phyloP scores from a whole-genome alignment of 2,113 vertebrate species.

The Macquaria ambigua region DNA sequence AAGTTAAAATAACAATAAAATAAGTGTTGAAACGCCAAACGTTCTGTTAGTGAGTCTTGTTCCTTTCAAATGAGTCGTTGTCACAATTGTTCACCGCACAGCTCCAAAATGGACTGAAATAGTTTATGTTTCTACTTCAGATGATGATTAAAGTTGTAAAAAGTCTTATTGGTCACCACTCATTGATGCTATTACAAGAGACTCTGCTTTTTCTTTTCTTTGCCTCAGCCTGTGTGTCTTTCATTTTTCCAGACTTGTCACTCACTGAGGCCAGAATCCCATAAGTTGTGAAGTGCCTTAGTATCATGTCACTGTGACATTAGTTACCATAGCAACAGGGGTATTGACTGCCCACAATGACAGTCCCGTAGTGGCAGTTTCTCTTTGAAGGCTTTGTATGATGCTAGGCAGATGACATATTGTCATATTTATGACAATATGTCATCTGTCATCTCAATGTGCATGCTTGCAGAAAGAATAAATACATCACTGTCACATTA shows the following conservation, averaged over 20 bases:
- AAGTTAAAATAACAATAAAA: neutral
- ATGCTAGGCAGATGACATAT: neutral
- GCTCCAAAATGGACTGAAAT: neutral
- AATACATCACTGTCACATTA: neutral
- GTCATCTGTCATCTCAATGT: neutral
- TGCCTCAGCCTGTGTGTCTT: neutral
- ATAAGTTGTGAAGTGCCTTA: neutral
- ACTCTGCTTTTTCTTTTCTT: neutral
- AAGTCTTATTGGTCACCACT: neutral
- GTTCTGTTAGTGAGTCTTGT: neutral
- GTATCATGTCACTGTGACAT: conserved; percentile 66
- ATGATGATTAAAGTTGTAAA: neutral
- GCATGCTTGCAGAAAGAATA: neutral
- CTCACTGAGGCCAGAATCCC: conserved; percentile 16
- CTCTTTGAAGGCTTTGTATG: neutral
- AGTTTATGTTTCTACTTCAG: neutral
- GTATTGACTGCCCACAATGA: conserved; percentile 1
- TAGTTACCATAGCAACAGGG: conserved; percentile 51
- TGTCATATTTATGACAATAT: neutral
- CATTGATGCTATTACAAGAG: neutral
- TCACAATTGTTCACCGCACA: neutral
- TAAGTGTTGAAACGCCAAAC: neutral
- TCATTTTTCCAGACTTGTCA: conserved; percentile 21
- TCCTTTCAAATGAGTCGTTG: neutral
- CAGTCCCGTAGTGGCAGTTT: neutral